Conservation (phyloP, 2,888 invertebrate genomes). For the Sminthurides aquaticus region DNA sequence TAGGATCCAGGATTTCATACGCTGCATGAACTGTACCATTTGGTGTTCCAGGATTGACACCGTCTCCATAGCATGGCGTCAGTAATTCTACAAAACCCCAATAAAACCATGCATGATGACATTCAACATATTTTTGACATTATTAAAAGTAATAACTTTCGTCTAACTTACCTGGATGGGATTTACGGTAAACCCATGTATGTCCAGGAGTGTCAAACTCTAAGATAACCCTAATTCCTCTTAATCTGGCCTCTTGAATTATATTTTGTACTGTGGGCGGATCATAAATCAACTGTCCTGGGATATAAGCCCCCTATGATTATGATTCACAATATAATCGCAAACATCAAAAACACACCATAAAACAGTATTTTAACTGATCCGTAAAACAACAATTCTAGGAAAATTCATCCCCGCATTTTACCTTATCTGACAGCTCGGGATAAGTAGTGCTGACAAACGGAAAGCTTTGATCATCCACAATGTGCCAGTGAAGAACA, state of each 20-base stretch:
- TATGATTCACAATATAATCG: too few species aligned
- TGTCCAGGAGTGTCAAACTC: conserved; percentile 84
- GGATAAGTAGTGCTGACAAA: conserved; percentile 73
- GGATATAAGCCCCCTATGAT: conserved; percentile 10
- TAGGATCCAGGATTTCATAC: conserved; percentile 75
- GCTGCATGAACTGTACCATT: conserved; percentile 50
- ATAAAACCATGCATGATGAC: too few species aligned
- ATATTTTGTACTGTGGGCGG: conserved; percentile 58
- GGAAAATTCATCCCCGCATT: background rate
- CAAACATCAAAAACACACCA: background rate
- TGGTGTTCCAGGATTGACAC: conserved; percentile 46
- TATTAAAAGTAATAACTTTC: background rate
- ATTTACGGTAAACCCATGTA: conserved; percentile 31
- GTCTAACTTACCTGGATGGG: conserved; percentile 28
- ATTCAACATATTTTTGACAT: too few species aligned
- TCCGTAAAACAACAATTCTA: too few species aligned
- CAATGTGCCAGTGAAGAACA: conserved; percentile 92
- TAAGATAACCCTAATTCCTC: conserved; percentile 79
- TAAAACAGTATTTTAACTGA: too few species aligned
- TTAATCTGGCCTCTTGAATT: conserved; percentile 65
- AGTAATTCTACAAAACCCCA: conserved; percentile 61
- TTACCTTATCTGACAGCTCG: conserved; percentile 50
- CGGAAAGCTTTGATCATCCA: conserved; percentile 88
- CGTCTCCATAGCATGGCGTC: conserved; percentile 60
- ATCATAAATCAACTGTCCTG: conserved; percentile 14